Base-by-base conservation (phyloP, 2,888 invertebrate genomes). In the Pachliopta kotzebuea region DNA sequence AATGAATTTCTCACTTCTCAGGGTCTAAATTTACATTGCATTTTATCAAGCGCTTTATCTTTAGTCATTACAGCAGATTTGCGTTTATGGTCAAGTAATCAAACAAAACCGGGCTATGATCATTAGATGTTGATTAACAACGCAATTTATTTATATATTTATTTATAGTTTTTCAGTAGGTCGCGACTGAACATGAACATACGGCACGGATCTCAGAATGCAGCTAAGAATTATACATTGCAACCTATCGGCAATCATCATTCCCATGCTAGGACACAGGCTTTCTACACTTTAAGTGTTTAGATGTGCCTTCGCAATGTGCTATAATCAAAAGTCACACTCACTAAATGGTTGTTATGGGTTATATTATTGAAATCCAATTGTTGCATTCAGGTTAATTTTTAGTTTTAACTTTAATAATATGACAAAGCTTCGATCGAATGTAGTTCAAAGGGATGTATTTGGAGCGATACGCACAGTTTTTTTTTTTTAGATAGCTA, bases 191-290 rank as follows among this genome's bases (percentile, higher is more conserved):
- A 84, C 85, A 84, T 88, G 90, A 85, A 84, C 85, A 84, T 88
- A 86, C 86, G 85, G 90, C 88, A 86, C 86, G 86, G 91, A 91
- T 91, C 91, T 91, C 91, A 91, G 87, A 89, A 88, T 86, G 90
- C 90, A 90, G 89, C 90, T 87, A 77, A 80, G 75, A 81, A 75
- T 84, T 75, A 81, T 81, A 80, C 74, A 76, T 78, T 75, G 72
- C 70, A 53, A 58, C 88, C 45, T 85, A 78, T 81, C 74, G 79
- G 77, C 83, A 73, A 69, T 70, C 66, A 70, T 75, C 75, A 75
- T 79, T 79, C 80, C 80, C 82, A 76, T 70, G 70, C 74, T 71
- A 67, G 55, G 70, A 73, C 73, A 76, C 77, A 18, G 68, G 72
- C 69, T 72, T 71, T 76, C 76, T 71, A 67, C 70, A 75, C 67